Evolutionary conservation across 2,888 invertebrate species (phyloP).

Genomic region (Noctua fimbriata): DNA sequence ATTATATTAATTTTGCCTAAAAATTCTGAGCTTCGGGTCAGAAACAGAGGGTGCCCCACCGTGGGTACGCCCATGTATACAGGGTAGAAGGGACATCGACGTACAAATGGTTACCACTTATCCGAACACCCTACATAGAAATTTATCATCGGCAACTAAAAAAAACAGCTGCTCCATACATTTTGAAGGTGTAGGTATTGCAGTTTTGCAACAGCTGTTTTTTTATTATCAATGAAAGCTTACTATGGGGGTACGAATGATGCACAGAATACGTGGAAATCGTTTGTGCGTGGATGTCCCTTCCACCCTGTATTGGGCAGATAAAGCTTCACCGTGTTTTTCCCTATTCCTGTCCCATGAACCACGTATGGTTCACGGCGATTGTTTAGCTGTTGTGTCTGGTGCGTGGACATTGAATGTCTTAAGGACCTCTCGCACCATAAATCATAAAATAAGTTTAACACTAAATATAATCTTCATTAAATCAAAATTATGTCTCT

Average conservation of each 20-base stretch:
- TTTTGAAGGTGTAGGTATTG: too few species aligned
- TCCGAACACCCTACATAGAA: too few species aligned
- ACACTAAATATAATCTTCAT: neutral
- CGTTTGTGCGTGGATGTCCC: neutral
- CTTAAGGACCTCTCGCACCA: neutral
- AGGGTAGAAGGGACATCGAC: neutral
- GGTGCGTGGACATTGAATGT: neutral
- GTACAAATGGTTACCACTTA: too few species aligned
- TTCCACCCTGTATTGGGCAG: neutral
- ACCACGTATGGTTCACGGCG: neutral
- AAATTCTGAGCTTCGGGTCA: too few species aligned
- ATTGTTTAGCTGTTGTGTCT: neutral
- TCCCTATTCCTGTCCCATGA: neutral
- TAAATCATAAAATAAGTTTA: neutral
- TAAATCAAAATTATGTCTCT: neutral
- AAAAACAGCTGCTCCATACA: too few species aligned
- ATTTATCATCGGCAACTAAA: too few species aligned
- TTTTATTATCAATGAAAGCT: too few species aligned
- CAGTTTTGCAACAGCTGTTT: too few species aligned
- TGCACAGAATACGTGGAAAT: neutral
- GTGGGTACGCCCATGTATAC: too few species aligned
- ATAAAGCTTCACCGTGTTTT: conserved; percentile 21
- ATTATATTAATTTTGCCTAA: too few species aligned
- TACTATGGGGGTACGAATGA: too few species aligned
- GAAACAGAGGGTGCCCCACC: too few species aligned